These are phyloP conservation scores for Acanthurus lineatus DNA, from an alignment of 2,797 vertebrate species.

Conservation along the genomic window DNA sequence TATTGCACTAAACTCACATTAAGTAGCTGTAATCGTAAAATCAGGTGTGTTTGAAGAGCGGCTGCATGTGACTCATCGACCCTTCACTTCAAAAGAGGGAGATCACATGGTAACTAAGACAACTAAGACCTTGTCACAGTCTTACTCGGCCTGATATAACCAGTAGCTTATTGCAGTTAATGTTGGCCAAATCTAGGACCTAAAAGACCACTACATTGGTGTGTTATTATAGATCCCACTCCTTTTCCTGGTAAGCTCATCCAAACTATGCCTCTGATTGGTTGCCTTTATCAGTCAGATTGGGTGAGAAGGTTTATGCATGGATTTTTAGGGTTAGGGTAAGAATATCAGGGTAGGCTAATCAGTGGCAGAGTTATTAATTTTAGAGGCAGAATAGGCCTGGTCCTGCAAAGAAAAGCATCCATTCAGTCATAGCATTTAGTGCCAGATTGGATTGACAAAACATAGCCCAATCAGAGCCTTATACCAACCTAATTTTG, in stretches of 20 bases:
- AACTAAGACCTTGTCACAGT: background rate
- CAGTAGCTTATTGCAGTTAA: background rate
- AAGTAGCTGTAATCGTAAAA: conserved; percentile 15
- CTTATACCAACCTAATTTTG: background rate
- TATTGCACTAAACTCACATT: conserved; percentile 18
- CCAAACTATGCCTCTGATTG: too few relatives aligned
- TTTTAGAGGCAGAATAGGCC: too few relatives aligned
- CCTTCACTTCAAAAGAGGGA: background rate
- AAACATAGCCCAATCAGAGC: background rate
- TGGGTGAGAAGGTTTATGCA: too few relatives aligned
- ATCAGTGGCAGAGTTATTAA: too few relatives aligned
- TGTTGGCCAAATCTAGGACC: background rate
- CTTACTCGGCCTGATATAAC: background rate
- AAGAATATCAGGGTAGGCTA: too few relatives aligned
- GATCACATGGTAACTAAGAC: background rate
- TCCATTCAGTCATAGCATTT: background rate
- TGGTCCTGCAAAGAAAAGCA: too few relatives aligned
- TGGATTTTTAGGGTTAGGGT: too few relatives aligned
- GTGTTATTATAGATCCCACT: too few relatives aligned
- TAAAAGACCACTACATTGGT: too few relatives aligned
- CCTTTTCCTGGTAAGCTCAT: too few relatives aligned
- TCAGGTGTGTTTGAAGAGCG: background rate
- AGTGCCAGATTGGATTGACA: background rate
- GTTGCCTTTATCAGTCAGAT: too few relatives aligned
- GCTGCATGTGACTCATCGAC: conserved; percentile 15